Conservation (phyloP, 23 tunicate species). For the Halocynthia roretzi region DNA sequence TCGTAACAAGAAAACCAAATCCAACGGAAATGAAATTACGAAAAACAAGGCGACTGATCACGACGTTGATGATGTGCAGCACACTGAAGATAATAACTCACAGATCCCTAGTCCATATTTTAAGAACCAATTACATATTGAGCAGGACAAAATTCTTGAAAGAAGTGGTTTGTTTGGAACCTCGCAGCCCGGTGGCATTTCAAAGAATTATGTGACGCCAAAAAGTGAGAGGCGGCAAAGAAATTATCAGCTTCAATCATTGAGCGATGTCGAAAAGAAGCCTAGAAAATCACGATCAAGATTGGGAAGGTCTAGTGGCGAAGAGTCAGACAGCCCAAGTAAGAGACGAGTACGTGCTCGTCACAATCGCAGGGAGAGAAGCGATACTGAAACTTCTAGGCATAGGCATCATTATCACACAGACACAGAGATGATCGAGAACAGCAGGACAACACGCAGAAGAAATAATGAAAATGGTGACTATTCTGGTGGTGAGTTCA, state of each 20-base stretch:
- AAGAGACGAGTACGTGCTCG: conserved; percentile 62
- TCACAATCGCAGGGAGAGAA: conserved; percentile 27
- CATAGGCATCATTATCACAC: conserved; percentile 55
- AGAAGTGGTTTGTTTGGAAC: conserved; percentile 20
- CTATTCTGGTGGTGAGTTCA: conserved; percentile 3
- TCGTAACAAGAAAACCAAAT: conserved; percentile 1
- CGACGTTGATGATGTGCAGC: neutral
- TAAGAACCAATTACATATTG: neutral
- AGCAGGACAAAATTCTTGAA: conserved; percentile 3
- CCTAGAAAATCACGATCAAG: conserved; percentile 53
- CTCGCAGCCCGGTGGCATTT: neutral
- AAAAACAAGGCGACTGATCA: conserved; percentile 1
- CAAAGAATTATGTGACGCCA: conserved; percentile 78
- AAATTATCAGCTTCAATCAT: conserved; percentile 61
- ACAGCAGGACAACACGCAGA: neutral
- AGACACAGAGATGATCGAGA: conserved; percentile 70
- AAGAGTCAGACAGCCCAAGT: conserved; percentile 92
- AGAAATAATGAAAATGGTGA: conserved; percentile 3
- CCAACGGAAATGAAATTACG: neutral
- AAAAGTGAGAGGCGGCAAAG: conserved; percentile 77
- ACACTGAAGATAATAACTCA: neutral
- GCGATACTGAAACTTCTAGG: conserved; percentile 20
- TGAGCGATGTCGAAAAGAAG: conserved; percentile 78
- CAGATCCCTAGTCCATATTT: neutral
- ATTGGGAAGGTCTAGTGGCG: conserved; percentile 87